These are phyloP conservation scores for Bagarius yarrelli DNA, from an alignment of 2,113 vertebrate species.

Conservation along the genomic window DNA sequence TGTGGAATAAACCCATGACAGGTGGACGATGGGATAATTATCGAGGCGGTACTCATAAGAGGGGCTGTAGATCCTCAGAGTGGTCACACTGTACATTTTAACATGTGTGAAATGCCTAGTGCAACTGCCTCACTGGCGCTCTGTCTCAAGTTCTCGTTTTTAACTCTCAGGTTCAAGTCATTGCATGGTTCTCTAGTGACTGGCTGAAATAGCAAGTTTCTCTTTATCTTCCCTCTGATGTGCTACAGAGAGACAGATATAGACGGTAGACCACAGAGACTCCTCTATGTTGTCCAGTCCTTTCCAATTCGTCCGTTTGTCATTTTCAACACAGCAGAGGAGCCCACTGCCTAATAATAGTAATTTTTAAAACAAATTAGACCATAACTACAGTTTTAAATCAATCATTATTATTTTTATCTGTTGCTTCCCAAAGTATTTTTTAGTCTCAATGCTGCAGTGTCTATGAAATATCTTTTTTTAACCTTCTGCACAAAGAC, in stretches of 20 bases:
- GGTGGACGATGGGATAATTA: constrained; percentile 47
- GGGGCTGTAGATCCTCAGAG: constrained; percentile 1
- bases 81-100: constrained; percentile 35
- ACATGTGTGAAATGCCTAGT: constrained; percentile 40
- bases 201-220: constrained; percentile 63
- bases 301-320: constrained; percentile 35
- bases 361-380: not conserved
- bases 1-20: constrained; percentile 41
- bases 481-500: not conserved
- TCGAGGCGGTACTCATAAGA: constrained; percentile 29
- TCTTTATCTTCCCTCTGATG: constrained; percentile 56
- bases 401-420: not conserved
- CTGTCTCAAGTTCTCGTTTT: constrained; percentile 36
- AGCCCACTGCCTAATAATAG: not conserved
- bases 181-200: constrained; percentile 57
- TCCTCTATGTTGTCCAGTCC: constrained; percentile 24
- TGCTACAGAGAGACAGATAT: constrained; percentile 51
- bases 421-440: not conserved
- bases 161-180: constrained; percentile 50
- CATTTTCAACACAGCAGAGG: constrained; percentile 45
- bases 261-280: constrained; percentile 63
- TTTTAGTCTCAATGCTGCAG: not conserved
- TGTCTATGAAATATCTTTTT: not conserved
- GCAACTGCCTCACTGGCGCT: constrained; percentile 34
- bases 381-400: not conserved